Evolutionary conservation across 1,140 invertebrate genomes (phyloP).

Genomic region (Steinernema feltiae): DNA sequence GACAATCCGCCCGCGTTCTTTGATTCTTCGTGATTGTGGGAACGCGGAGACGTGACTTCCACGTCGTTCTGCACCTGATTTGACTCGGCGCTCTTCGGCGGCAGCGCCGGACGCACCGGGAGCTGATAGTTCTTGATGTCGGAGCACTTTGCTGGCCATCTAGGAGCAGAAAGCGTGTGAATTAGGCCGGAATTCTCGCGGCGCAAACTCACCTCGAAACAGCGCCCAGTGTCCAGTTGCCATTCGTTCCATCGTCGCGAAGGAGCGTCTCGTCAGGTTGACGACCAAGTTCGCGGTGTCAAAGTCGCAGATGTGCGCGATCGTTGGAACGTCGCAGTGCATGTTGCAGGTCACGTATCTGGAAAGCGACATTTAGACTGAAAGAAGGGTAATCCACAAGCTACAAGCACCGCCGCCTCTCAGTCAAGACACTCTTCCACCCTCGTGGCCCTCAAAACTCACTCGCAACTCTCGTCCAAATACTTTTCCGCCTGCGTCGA

Average conservation of each 20-base stretch:
- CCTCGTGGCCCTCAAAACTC: too few relatives aligned
- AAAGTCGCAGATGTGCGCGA: slow-evolving; percentile 51
- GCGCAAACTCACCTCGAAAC: slow-evolving; percentile 42
- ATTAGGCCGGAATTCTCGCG: neutral
- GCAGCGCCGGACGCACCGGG: slow-evolving; percentile 25
- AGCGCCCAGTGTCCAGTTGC: slow-evolving; percentile 55
- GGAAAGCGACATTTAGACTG: slow-evolving; percentile 1
- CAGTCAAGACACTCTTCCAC: neutral
- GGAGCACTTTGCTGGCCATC: slow-evolving; percentile 50
- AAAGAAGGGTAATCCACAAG: neutral
- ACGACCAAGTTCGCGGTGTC: slow-evolving; percentile 54
- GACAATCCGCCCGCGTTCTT: too few relatives aligned
- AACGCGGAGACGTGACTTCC: too few relatives aligned
- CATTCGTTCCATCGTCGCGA: slow-evolving; percentile 50
- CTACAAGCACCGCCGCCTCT: too few relatives aligned
- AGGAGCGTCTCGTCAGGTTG: slow-evolving; percentile 48
- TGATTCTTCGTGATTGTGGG: too few relatives aligned
- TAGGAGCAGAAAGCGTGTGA: slow-evolving; percentile 17
- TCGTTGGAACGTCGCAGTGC: slow-evolving; percentile 54
- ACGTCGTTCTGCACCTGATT: neutral
- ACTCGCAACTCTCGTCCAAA: slow-evolving; percentile 53
- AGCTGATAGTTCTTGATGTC: slow-evolving; percentile 53
- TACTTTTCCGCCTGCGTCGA: slow-evolving; percentile 53
- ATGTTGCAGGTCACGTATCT: slow-evolving; percentile 54
- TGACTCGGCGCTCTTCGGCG: neutral